Evolutionary conservation across 1,140 invertebrate species (phyloP).

Genomic region (Pseudomyrmex sp.): DNA sequence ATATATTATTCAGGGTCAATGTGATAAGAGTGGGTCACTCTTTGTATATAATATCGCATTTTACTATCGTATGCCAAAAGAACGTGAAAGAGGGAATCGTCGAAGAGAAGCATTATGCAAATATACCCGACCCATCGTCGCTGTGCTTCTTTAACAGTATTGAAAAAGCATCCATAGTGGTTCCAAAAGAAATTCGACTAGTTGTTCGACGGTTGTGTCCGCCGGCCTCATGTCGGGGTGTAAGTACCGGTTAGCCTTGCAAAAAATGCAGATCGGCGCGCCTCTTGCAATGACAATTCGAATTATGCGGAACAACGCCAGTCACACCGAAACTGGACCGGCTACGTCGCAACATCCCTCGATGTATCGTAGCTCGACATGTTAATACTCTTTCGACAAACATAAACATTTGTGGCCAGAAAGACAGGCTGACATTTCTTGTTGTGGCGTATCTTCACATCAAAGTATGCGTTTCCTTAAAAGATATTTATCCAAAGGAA

Average conservation of each 20-base stretch:
- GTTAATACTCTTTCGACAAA: conserved; percentile 17
- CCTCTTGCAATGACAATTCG: conserved; percentile 17
- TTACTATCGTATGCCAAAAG: conserved; percentile 1
- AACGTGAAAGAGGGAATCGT: not conserved
- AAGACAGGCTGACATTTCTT: not conserved
- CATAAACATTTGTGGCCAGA: not conserved
- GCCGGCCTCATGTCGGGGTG: not conserved
- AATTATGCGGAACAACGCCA: conserved; percentile 46
- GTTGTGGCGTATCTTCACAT: not conserved
- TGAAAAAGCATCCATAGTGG: conserved; percentile 17
- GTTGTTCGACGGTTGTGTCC: conserved; percentile 3
- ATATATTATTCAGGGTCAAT: conserved; percentile 5
- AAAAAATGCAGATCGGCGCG: conserved; percentile 34
- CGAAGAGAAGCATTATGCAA: conserved; percentile 40
- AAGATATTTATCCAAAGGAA: conserved; percentile 24
- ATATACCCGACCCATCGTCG: conserved; percentile 19
- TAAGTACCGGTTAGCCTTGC: conserved; percentile 46
- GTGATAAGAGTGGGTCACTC: not conserved
- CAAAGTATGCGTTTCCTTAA: not conserved
- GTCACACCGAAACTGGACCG: conserved; percentile 16
- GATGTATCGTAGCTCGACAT: conserved; percentile 10
- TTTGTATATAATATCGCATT: not conserved
- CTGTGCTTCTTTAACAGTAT: conserved; percentile 9
- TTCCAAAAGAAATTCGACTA: conserved; percentile 41
- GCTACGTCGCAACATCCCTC: not conserved